Percentiles rank a stretch among this genome's conserved stretches.
Conservation (phyloP, 2,113 vertebrate species). For the Calidris pugnax region DNA sequence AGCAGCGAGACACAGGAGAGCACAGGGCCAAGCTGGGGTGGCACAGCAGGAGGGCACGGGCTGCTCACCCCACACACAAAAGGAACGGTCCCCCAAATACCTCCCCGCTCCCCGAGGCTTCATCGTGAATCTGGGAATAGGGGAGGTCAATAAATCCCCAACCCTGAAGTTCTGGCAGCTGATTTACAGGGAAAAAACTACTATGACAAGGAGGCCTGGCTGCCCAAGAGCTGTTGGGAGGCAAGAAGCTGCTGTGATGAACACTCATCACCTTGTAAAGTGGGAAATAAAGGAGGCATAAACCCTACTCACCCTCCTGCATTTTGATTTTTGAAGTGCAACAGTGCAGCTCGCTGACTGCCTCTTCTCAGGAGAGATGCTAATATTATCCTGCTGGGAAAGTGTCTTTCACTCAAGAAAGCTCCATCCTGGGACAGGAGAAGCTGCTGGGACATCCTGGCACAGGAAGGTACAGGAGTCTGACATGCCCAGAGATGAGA, state of each 20-base stretch:
- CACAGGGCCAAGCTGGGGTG: neutral
- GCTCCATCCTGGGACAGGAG: neutral
- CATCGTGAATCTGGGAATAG: accelerated
- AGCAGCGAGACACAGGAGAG: accelerated
- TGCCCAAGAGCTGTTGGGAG: neutral
- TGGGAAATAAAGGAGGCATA: neutral
- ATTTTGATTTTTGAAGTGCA: neutral
- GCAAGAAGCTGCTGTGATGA: neutral
- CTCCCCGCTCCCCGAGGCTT: neutral
- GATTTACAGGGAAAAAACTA: too few species aligned
- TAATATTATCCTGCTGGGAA: neutral
- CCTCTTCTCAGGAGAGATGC: neutral
- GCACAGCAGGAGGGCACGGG: neutral
- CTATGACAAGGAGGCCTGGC: too few species aligned
- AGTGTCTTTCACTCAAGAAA: neutral
- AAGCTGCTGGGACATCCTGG: neutral
- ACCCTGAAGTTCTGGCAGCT: neutral
- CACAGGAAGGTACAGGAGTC: neutral
- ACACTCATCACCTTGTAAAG: neutral
- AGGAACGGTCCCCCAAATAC: neutral
- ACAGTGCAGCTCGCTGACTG: neutral
- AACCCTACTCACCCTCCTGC: neutral
- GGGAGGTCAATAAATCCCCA: neutral
- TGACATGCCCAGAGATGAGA: neutral
- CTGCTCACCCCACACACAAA: neutral